Conservation (phyloP, 2,113 vertebrate genomes). For the Chitala chitala region DNA sequence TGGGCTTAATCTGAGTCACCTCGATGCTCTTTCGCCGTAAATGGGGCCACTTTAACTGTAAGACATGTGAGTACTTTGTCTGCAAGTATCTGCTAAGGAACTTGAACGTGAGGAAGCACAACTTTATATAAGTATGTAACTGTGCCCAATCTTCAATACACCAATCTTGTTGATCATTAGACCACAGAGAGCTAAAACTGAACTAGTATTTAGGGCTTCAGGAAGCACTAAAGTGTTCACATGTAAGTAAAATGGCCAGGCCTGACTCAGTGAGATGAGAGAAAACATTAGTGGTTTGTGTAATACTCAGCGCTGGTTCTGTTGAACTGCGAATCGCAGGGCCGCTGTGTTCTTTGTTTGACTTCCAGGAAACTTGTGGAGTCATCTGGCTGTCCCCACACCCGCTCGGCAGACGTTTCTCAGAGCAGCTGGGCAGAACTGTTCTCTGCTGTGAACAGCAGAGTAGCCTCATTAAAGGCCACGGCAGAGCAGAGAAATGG, state of each 20-base stretch:
- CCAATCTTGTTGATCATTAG: too few species aligned
- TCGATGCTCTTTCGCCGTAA: too few species aligned
- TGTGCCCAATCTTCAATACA: too few species aligned
- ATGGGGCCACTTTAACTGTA: too few species aligned
- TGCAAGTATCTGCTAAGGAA: too few species aligned
- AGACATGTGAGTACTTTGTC: too few species aligned
- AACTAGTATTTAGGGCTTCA: not conserved
- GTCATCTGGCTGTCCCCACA: too few species aligned
- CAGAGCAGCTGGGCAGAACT: not conserved
- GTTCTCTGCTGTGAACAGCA: not conserved
- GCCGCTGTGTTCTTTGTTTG: not conserved
- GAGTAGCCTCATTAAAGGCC: not conserved
- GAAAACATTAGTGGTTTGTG: not conserved
- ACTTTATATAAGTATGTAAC: too few species aligned
- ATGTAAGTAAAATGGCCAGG: not conserved
- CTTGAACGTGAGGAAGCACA: too few species aligned
- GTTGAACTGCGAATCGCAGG: not conserved
- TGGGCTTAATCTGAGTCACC: too few species aligned
- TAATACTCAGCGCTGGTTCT: not conserved
- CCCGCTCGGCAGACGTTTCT: too few species aligned
- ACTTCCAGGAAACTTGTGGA: not conserved
- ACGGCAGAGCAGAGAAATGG: not conserved
- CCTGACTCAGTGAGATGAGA: not conserved
- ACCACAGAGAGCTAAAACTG: not conserved
- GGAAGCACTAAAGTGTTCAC: not conserved